Conservation (phyloP, 2,113 vertebrate species). For the Equus przewalskii region DNA sequence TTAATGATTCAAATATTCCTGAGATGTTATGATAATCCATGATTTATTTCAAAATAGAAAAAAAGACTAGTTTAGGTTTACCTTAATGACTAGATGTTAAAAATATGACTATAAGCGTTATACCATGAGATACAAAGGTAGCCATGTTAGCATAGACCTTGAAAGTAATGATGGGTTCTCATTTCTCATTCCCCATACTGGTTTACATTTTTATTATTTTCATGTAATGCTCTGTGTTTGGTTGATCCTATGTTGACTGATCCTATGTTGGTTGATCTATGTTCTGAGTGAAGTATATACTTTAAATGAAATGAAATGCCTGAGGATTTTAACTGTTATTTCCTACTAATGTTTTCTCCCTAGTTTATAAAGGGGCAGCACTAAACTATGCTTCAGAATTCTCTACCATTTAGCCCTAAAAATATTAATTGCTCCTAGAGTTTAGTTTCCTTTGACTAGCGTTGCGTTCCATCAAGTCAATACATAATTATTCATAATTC, state of each 20-base stretch:
- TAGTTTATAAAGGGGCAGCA: neutral
- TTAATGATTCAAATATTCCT: neutral
- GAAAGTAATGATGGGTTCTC: neutral
- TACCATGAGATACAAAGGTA: neutral
- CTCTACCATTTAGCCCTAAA: neutral
- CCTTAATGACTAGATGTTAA: neutral
- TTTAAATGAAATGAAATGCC: conserved; percentile 34
- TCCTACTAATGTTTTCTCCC: neutral
- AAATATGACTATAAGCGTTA: neutral
- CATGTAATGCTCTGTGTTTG: neutral
- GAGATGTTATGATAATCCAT: conserved; percentile 8
- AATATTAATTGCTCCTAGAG: neutral
- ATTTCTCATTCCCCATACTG: neutral
- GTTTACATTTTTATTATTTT: neutral
- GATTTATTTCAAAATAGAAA: neutral
- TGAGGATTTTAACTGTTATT: neutral
- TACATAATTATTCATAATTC: neutral
- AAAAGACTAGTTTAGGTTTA: neutral
- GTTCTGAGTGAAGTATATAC: neutral
- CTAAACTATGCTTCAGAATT: neutral
- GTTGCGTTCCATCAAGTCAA: neutral
- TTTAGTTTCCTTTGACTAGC: neutral
- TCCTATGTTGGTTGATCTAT: neutral
- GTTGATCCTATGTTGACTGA: neutral
- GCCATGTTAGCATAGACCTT: neutral